Conservation (phyloP, 2,113 vertebrate species). For the Megaceryle maxima region DNA sequence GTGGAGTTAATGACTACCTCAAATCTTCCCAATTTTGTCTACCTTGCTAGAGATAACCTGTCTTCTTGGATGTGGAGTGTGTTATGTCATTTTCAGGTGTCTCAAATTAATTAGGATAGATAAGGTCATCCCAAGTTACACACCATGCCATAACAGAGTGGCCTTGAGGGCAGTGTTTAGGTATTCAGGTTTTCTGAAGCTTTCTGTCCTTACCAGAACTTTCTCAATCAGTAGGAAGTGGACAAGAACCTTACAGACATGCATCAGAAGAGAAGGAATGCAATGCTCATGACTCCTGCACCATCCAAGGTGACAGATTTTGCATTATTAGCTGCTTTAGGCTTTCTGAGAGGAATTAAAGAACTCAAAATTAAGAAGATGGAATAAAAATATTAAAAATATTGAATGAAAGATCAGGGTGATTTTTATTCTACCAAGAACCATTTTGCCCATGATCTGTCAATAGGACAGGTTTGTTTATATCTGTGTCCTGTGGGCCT, state of each 20-base stretch:
- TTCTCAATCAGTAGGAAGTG: background rate
- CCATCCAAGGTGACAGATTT: background rate
- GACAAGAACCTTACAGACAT: background rate
- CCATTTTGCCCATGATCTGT: background rate
- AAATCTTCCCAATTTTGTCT: background rate
- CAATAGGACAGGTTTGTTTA: background rate
- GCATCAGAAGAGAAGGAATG: background rate
- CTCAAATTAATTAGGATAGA: background rate
- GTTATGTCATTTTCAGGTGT: background rate
- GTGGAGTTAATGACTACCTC: background rate
- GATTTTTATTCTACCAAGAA: background rate
- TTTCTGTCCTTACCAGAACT: background rate
- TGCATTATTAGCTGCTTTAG: background rate
- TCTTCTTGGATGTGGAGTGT: background rate
- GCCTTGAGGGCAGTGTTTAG: background rate
- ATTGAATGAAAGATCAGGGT: background rate
- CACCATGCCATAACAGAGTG: background rate
- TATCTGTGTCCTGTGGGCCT: background rate
- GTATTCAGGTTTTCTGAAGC: background rate
- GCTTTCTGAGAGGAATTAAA: background rate
- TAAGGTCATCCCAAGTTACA: background rate
- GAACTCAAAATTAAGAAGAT: background rate
- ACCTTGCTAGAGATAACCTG: background rate
- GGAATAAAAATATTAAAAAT: background rate
- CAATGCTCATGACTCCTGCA: background rate